phyloP scores from a whole-genome alignment of 2,797 vertebrate genomes.

The Parauchenoglanis punctatus region DNA sequence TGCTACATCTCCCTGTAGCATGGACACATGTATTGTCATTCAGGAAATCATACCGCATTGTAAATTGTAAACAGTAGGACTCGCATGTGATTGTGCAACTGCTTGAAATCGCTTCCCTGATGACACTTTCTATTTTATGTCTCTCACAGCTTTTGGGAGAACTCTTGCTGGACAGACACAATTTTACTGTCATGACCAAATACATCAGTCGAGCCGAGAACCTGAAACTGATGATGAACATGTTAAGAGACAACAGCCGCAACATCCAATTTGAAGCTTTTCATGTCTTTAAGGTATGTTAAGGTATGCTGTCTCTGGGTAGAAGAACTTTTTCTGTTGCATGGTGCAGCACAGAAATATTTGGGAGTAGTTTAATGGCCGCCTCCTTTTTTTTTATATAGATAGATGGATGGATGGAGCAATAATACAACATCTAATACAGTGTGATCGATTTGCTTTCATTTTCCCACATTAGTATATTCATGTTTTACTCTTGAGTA shows the following conservation, averaged over 20 bases:
- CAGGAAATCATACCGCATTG: neutral
- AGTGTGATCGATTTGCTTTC: neutral
- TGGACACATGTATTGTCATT: neutral
- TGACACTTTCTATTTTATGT: neutral
- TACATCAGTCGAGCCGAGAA: conserved; percentile 84
- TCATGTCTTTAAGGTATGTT: conserved; percentile 81
- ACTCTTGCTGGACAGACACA: conserved; percentile 82
- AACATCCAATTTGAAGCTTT: conserved; percentile 86
- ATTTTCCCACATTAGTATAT: neutral
- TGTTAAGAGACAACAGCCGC: conserved; percentile 82
- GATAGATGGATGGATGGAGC: neutral
- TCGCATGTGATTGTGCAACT: neutral
- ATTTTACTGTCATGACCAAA: conserved; percentile 84
- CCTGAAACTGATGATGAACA: conserved; percentile 85
- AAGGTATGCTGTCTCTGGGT: neutral
- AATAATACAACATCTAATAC: neutral
- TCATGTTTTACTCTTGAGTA: neutral
- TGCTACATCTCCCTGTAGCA: neutral
- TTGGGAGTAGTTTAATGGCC: neutral
- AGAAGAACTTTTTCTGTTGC: neutral
- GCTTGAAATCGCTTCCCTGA: neutral
- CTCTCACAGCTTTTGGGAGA: conserved; percentile 78
- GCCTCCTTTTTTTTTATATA: neutral
- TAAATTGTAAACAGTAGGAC: neutral
- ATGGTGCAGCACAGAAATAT: neutral